phyloP scores from a whole-genome alignment of 2,797 vertebrate species.

The Microctenopoma steveboyesi region DNA sequence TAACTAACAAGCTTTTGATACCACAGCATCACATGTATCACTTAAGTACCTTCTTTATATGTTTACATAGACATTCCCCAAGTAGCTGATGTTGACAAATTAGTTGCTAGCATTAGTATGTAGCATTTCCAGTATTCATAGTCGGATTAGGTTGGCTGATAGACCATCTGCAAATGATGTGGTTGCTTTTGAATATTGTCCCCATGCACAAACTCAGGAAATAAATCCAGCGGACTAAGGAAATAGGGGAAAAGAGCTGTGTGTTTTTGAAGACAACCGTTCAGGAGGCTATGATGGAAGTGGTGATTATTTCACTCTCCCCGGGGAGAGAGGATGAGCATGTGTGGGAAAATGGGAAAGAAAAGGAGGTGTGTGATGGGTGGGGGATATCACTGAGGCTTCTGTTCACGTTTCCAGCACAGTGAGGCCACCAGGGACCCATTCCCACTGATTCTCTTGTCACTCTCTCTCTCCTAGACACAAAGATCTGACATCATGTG shows the following conservation, averaged over 20 bases:
- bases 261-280: slow-evolving; percentile 40
- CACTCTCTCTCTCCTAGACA: slow-evolving; percentile 46
- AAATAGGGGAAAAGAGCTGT: slow-evolving; percentile 19
- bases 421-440: slow-evolving; percentile 55
- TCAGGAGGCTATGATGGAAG: slow-evolving; percentile 39
- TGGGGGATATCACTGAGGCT: slow-evolving; percentile 42
- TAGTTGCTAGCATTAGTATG: background rate
- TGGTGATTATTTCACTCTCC: slow-evolving; percentile 38
- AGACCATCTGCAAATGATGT: slow-evolving; percentile 16
- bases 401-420: slow-evolving; percentile 60
- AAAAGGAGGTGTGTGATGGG: slow-evolving; percentile 38
- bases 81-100: background rate
- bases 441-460: slow-evolving; percentile 58
- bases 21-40: background rate
- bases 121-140: background rate
- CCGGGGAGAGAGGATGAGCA: slow-evolving; percentile 17
- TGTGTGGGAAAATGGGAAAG: slow-evolving; percentile 62
- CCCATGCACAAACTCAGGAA: slow-evolving; percentile 4
- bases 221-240: slow-evolving; percentile 12
- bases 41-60: background rate
- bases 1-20: slow-evolving; percentile 14
- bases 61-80: background rate
- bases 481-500: slow-evolving; percentile 57
- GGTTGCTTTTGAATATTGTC: slow-evolving; percentile 15
- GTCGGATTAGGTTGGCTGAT: background rate